Evolutionary conservation across 1,140 invertebrate species (phyloP).

Genomic region (Temnothorax longispinosus): DNA sequence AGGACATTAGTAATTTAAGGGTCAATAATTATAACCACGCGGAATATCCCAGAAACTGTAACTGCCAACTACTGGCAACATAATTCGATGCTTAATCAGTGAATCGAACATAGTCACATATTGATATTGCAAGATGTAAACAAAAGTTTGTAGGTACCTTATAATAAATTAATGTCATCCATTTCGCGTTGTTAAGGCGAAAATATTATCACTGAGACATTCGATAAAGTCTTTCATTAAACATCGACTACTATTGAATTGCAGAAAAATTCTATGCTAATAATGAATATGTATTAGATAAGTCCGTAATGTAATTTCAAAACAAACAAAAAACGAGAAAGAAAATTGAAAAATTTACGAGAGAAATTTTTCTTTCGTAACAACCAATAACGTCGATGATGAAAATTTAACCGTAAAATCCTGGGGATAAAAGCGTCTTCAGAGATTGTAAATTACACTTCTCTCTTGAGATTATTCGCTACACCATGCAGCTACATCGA

Average conservation of each 20-base stretch:
- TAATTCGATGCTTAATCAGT: conserved; percentile 37
- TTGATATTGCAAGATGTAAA: not conserved
- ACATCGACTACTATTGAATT: not conserved
- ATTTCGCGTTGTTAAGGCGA: not conserved
- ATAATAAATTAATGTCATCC: conserved; percentile 1
- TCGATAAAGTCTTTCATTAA: not conserved
- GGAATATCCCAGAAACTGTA: conserved; percentile 21
- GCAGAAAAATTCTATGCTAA: not conserved
- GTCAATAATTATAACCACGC: conserved; percentile 3
- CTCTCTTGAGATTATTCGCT: conserved; percentile 18
- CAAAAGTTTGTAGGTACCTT: not conserved
- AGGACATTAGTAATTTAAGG: conserved; percentile 36
- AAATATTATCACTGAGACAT: not conserved
- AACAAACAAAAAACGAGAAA: not conserved
- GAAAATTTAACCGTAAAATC: not conserved
- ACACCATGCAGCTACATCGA: conserved; percentile 1
- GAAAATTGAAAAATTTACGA: conserved; percentile 1
- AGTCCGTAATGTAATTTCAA: not conserved
- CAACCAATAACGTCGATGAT: not conserved
- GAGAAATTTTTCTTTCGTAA: not conserved
- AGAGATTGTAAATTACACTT: conserved; percentile 37
- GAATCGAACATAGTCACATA: conserved; percentile 5
- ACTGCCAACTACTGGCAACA: conserved; percentile 11
- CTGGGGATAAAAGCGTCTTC: not conserved
- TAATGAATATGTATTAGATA: not conserved